Base-by-base conservation (phyloP, 2,888 invertebrate species). In the Gastracanthus pulcherrimus region DNA sequence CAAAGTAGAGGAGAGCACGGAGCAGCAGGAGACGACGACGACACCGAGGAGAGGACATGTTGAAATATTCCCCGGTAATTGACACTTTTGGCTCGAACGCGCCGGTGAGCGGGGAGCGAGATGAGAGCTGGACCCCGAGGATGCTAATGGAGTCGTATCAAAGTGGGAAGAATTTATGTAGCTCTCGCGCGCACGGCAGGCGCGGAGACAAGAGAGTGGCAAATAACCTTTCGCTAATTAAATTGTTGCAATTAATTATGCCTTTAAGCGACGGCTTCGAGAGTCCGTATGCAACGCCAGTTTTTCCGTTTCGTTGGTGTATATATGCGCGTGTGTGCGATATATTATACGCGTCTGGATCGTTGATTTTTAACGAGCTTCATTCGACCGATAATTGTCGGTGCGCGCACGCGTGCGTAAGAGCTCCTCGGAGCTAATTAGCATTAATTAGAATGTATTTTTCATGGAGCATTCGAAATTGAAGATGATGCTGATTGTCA, bases 161-260 rank as follows among this genome's bases (percentile, higher is more conserved):
- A 62, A 71, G n/a, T n/a, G 38, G 38, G 34, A 36, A 31, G 74
- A 79, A 71, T 79, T 81, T 74, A 71, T 71, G 71, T 55, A 60
- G 70, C 29, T n/a, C 55, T 19, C 11, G n/a, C 16, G 23, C 7
- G 60, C 60, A n/a, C n/a, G n/a, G 60, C 36, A 34, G 29, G 23
- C 23, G 55, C 36, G 2, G 58, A 5, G 60, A 45, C 19, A 16
- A 45, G 23, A 41, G 62, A 74, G 72, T 60, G 34, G 72, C 55
- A 45, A 48, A 76, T 76, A 67, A 76, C 31, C 62, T 71, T 72
- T 76, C 34, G 76, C 66, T 82, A 74, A 82, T 82, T 82, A 82
- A 82, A 82, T 78, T 80, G 77, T 80, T 77, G 64, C 75, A 48
- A 77, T 82, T 80, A 80, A 82, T 75, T 70, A 75, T 71, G 76